Evolutionary conservation across 2,797 vertebrate species (phyloP), one percentile per base, ranked within the genome.

Genomic region (Mionectes olivaceus): DNA sequence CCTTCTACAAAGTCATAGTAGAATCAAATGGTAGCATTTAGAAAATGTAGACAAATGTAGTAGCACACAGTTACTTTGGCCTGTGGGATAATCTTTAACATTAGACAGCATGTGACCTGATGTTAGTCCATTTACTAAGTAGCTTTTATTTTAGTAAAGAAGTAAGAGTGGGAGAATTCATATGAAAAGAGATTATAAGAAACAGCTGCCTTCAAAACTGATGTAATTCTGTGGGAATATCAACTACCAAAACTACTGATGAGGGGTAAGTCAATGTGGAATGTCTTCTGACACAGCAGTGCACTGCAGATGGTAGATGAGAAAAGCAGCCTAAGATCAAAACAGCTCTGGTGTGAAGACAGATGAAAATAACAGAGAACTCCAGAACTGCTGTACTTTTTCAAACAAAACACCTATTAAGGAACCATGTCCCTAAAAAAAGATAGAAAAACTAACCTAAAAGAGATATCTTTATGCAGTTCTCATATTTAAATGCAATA

Each of bases 31-130:
- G 56, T 53, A 83, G 49, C 57, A 93, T 82, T 93, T 84, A 90
- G 86, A 91, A 95, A 91, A 90, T 73, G 41, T 46, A 75, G 67
- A 80, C 19, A 92, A 97, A 96, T 8, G 22, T 68, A 87, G 33
- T 65, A 86, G 94, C 79, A 92, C 27, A 74, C 27, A 64, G 60
- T 91, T 87, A 78, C 57, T 88, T 86, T 69, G 19, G 67, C 64
- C 65, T 92, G 21, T 69, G 94, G 33, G 87, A 95, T 75, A 93
- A 77, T 67, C 59, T 44, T 63, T 69, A 94, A 90, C 70, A 78
- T 80, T 73, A 94, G n/a, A 47, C 41, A 76, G 69, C 33, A 63
- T 21, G 35, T 89, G 74, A 93, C 83, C 69, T 81, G 80, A 91
- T 76, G 76, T 90, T 89, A 94, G 61, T 59, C 74, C 71, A 77